Base-by-base conservation (phyloP, 2,888 invertebrate genomes). In the Hirtodrosophila alboralis region DNA sequence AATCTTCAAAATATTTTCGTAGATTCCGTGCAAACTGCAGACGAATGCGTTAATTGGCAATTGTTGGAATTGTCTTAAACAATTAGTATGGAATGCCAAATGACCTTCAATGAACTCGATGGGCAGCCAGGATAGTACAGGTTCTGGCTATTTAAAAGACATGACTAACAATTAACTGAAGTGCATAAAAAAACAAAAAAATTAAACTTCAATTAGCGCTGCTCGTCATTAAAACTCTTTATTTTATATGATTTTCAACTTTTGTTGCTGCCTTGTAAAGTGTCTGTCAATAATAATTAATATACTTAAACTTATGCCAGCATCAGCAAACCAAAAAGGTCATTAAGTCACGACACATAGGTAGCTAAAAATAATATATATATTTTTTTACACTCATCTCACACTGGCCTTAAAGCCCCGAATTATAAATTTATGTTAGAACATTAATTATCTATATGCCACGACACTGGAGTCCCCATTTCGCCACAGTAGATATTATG, bases 261-360 rank as follows among this genome's bases (percentile, higher is more conserved):
- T 13, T 13, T 26, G 18, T 48, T n/a, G 54, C 67, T 54, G 47
- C 31, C 49, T 64, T 61, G 61, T 80, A 65, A 77, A 73, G 48
- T 57, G 69, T 41, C 81, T 77, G 77, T 63, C 81, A 70, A 81
- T 77, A 77, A 56, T 80, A 66, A 78, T 78, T 80, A 84, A 81
- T 84, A 77, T 74, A 56, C 56, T 59, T 68, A 57, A 61, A 28
- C 28, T 52, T 45, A 48, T 45, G 67, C 72, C 56, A 49, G 48
- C 62, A 59, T 60, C 60, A 33, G 37, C 49, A 40, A n/a, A n/a
- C 30, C 41, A 9, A 43, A 77, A 84, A 84, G 83, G 75, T 84
- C 85, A 74, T 78, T 78, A 84, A 78, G 67, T 52, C 73, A 58
- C 73, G 57, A 58, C 57, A 52, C 51, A 47, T 27, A 53, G 49